These are phyloP conservation scores for Nysson spinosus DNA, from an alignment of 2,888 invertebrate genomes.

Conservation along the genomic window DNA sequence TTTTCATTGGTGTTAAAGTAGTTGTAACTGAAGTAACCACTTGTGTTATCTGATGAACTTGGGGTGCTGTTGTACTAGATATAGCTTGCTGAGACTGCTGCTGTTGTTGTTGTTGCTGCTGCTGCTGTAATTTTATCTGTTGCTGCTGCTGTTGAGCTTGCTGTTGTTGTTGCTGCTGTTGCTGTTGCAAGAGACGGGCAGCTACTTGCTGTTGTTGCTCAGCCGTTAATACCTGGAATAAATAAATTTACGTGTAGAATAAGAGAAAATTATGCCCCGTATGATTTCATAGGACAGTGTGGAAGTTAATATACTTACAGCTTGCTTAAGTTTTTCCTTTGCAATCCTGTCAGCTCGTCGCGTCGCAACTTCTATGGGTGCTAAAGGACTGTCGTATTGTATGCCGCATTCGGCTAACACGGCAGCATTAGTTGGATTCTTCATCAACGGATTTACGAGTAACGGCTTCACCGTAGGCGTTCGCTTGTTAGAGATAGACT, in stretches of 20 bases:
- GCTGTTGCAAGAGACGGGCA: slow-evolving; percentile 59
- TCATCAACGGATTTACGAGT: slow-evolving; percentile 85
- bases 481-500: slow-evolving; percentile 85
- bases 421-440: slow-evolving; percentile 90
- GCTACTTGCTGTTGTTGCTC: slow-evolving; percentile 68
- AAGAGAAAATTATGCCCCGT: not conserved
- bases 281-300: not conserved
- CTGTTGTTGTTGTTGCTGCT: slow-evolving; percentile 50
- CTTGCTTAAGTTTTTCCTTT: slow-evolving; percentile 85
- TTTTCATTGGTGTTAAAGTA: slow-evolving; percentile 61
- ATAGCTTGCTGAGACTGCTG: slow-evolving; percentile 52
- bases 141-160: slow-evolving; percentile 67
- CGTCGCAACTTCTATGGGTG: slow-evolving; percentile 89
- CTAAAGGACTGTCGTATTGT: slow-evolving; percentile 88
- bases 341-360: slow-evolving; percentile 91
- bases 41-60: slow-evolving; percentile 67
- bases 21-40: slow-evolving; percentile 61
- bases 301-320: slow-evolving; percentile 66
- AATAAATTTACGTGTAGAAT: not conserved
- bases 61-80: slow-evolving; percentile 56
- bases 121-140: slow-evolving; percentile 43
- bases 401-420: slow-evolving; percentile 91
- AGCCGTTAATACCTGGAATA: slow-evolving; percentile 63
- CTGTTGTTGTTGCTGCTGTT: slow-evolving; percentile 65
- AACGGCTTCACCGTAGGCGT: slow-evolving; percentile 88